phyloP scores from a whole-genome alignment of 1,140 invertebrate species.

The Musca vetustissima region DNA sequence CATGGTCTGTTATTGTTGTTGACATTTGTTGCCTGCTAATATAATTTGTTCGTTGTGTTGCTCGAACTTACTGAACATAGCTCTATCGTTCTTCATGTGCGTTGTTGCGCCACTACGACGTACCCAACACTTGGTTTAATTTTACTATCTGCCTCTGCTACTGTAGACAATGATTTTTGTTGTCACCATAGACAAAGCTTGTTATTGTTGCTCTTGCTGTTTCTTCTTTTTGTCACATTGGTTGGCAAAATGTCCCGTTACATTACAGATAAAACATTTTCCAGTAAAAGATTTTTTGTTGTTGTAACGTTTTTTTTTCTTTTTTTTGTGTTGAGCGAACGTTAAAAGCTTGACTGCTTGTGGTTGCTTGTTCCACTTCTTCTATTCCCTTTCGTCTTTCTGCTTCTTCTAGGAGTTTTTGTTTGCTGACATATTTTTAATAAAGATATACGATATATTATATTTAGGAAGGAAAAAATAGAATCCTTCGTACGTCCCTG shows the following conservation, averaged over 20 bases:
- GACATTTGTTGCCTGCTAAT: constrained; percentile 30
- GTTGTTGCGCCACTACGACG: constrained; percentile 32
- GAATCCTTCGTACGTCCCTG: too few relatives aligned
- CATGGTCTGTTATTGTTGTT: constrained; percentile 27
- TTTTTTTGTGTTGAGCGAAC: neutral
- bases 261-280: constrained; percentile 14
- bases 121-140: constrained; percentile 27
- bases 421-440: constrained; percentile 12
- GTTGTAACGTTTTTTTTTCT: neutral
- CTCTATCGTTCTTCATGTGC: constrained; percentile 29
- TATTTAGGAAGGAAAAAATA: too few relatives aligned
- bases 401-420: constrained; percentile 25
- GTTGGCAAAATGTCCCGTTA: neutral
- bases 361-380: neutral
- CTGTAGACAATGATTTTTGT: neutral
- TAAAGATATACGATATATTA: too few relatives aligned
- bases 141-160: constrained; percentile 1
- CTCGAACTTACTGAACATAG: constrained; percentile 14
- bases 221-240: constrained; percentile 21
- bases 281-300: constrained; percentile 5
- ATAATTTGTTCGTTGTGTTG: constrained; percentile 15
- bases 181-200: neutral
- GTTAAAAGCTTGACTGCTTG: neutral
- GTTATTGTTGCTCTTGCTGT: neutral
- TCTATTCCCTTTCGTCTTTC: constrained; percentile 19